phyloP scores from a whole-genome alignment of 1,140 invertebrate genomes.

The Listronotus oregonensis region DNA sequence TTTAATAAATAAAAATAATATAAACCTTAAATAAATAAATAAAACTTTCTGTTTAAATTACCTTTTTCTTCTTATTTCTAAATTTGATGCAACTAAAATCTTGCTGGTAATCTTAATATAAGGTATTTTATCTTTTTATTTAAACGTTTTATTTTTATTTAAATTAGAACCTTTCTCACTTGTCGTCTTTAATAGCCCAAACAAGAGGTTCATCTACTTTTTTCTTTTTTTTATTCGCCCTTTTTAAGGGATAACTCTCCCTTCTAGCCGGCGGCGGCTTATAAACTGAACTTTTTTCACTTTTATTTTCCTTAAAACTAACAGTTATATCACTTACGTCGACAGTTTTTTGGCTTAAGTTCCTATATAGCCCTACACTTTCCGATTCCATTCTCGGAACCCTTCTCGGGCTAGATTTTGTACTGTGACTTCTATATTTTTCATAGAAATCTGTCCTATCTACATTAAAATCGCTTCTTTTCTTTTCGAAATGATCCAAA shows the following conservation, averaged over 20 bases:
- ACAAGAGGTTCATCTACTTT: conserved; percentile 55
- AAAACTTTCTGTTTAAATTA: no score
- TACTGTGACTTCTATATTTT: conserved; percentile 2
- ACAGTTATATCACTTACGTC: conserved; percentile 56
- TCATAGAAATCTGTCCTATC: conserved; percentile 3
- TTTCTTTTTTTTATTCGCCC: conserved; percentile 55
- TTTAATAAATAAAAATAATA: no score
- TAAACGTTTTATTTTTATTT: no score
- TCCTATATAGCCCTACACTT: conserved; percentile 43
- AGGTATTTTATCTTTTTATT: no score
- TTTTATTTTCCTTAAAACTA: conserved; percentile 48
- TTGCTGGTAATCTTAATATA: no score
- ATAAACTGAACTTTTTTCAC: conserved; percentile 42
- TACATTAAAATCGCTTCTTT: neutral
- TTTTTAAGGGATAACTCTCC: conserved; percentile 19
- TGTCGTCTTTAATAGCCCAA: conserved; percentile 38
- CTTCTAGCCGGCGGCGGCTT: conserved; percentile 7
- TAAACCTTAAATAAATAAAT: no score
- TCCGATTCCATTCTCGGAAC: conserved; percentile 16
- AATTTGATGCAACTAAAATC: no score
- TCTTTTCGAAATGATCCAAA: conserved; percentile 48
- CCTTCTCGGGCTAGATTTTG: conserved; percentile 19
- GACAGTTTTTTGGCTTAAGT: conserved; percentile 36
- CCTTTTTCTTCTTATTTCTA: no score
- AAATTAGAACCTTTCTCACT: neutral